Conservation (phyloP, 2,113 vertebrate genomes). For the Microtus richardsoni region DNA sequence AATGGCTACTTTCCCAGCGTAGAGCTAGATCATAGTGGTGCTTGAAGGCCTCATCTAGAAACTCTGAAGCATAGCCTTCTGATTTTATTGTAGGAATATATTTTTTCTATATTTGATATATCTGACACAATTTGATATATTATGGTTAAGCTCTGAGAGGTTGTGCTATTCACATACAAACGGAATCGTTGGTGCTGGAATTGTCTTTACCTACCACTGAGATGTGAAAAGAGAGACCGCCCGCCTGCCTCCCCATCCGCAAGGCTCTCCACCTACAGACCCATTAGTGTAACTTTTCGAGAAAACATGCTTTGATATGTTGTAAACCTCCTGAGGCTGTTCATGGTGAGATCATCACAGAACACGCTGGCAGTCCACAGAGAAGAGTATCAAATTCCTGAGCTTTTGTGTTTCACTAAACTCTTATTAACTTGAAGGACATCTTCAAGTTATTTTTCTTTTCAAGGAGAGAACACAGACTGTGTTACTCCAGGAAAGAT, state of each 20-base stretch:
- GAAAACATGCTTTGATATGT: neutral
- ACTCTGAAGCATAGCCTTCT: conserved; percentile 11
- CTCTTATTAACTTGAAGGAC: neutral
- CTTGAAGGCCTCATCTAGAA: neutral
- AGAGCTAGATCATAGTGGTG: neutral
- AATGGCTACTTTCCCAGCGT: neutral
- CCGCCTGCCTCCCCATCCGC: too few relatives aligned
- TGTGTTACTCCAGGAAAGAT: neutral
- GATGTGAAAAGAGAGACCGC: neutral
- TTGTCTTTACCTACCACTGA: neutral
- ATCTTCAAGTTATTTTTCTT: conserved; percentile 27
- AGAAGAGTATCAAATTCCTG: neutral
- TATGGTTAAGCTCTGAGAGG: neutral
- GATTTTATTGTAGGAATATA: neutral
- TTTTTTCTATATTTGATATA: neutral
- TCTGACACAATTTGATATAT: neutral
- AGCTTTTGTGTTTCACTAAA: conserved; percentile 30
- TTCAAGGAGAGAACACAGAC: neutral
- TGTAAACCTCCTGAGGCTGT: neutral
- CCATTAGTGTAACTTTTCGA: neutral
- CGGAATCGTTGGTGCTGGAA: neutral
- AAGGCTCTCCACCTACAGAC: neutral
- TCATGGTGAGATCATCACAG: neutral
- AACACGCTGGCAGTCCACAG: neutral
- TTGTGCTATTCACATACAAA: conserved; percentile 5